Percentiles rank a stretch among this genome's conserved stretches.
Conservation (phyloP, 2,113 vertebrate genomes). For the Tursiops truncatus region DNA sequence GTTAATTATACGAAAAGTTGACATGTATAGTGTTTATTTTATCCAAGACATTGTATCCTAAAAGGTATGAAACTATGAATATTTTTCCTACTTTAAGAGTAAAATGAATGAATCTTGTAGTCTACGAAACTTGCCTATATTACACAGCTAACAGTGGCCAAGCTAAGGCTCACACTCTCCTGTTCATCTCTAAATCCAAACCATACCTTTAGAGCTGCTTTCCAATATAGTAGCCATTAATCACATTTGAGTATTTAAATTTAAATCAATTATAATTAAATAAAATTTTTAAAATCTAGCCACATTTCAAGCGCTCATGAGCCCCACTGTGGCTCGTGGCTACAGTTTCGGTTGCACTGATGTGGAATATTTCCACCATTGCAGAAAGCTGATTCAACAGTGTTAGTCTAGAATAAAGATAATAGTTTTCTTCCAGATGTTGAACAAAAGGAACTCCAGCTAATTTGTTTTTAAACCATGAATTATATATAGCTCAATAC, state of each 20-base stretch:
- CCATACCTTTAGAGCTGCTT: background rate
- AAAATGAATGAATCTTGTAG: background rate
- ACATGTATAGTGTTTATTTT: background rate
- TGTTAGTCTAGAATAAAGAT: background rate
- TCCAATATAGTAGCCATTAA: background rate
- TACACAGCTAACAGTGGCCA: background rate
- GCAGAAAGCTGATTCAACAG: background rate
- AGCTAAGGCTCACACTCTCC: background rate
- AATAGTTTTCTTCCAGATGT: background rate
- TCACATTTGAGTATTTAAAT: background rate
- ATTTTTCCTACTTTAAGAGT: background rate
- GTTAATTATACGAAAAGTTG: background rate
- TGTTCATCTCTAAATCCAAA: background rate
- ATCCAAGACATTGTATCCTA: background rate
- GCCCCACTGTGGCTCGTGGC: background rate
- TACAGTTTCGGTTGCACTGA: background rate
- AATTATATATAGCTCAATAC: background rate
- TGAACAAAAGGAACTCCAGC: background rate
- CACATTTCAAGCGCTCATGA: background rate
- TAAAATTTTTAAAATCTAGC: background rate
- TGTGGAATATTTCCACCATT: background rate
- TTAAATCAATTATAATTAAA: background rate
- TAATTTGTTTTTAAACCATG: background rate
- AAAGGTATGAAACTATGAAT: background rate
- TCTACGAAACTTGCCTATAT: background rate